Evolutionary conservation across 2,888 invertebrate genomes (phyloP), one percentile per base, ranked within the genome.

Genomic region (Prosopocoilus inquinatus): DNA sequence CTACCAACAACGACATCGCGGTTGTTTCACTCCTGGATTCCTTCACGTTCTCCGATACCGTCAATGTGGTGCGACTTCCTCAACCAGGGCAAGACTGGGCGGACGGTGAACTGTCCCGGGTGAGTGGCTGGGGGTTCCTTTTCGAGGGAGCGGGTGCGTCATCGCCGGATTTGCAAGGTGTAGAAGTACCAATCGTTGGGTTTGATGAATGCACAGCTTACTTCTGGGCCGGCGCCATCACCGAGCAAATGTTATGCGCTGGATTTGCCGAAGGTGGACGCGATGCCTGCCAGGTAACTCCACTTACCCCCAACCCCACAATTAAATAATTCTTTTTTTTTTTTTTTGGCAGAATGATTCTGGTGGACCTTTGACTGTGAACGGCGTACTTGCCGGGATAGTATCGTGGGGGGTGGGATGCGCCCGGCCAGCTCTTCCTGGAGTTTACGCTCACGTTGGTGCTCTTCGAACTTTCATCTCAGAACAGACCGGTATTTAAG

Each of bases 211-310:
- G 41, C 32, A 45, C 9, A 15, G 41, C 33, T 12, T 13, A 41
- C 9, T 41, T 38, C 12, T n/a, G 9, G 5, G 34, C 51, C 7
- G 2, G 5, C 47, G 52, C 32, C 3, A 62, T 68, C 9, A 79
- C 80, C 0, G 61, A 70, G 0, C 76, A 78, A 28, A 82, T 82
- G 82, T 78, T 82, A 64, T 82, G 82, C 51, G 82, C 82, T 0
- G 82, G 81, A 1, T 78, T 78, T 12, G 77, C 78, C 61, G 72
- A 67, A 0, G 79, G 81, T 1, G 78, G 80, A 1, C 78, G 80
- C 43, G 82, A 82, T 64, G 79, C 82, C 43, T 82, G 82, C 49
- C 80, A 82, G 76, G 81, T 80, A 67, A 54, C 12, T 20, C 41
- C 35, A 1, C 4, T 9, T 3, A 20, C 15, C 2, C 2, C 38